phyloP scores from a whole-genome alignment of 2,113 vertebrate species.

The Caranx melampygus region DNA sequence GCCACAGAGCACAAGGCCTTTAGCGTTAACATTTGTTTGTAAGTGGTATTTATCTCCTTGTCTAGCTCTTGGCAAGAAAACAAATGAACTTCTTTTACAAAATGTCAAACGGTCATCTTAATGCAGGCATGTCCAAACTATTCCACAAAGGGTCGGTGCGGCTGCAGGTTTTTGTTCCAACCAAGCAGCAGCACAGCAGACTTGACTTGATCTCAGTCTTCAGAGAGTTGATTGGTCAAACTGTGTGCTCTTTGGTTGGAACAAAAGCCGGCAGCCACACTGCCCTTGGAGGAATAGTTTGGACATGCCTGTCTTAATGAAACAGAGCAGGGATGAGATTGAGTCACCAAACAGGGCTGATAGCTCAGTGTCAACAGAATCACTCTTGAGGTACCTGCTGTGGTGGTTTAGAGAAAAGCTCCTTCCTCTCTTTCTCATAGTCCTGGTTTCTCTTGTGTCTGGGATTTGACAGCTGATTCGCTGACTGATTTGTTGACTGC shows the following conservation, averaged over 20 bases:
- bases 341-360: neutral
- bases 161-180: too few species aligned
- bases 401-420: slow-evolving; percentile 88
- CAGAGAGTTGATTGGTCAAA: too few species aligned
- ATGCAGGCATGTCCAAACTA: too few species aligned
- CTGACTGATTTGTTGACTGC: slow-evolving; percentile 28
- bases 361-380: neutral
- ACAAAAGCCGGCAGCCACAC: too few species aligned
- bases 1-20: too few species aligned
- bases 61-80: neutral
- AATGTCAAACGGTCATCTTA: neutral
- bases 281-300: too few species aligned
- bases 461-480: slow-evolving; percentile 64
- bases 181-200: too few species aligned
- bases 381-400: slow-evolving; percentile 82
- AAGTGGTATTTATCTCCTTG: neutral
- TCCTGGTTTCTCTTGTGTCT: slow-evolving; percentile 91
- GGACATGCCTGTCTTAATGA: neutral
- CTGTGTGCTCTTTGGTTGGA: too few species aligned
- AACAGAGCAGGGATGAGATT: neutral
- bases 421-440: slow-evolving; percentile 94
- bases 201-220: too few species aligned
- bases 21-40: neutral
- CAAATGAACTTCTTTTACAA: neutral
- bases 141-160: too few species aligned